Base-by-base conservation (phyloP, 2,888 invertebrate species). In the Torymus texanus region DNA sequence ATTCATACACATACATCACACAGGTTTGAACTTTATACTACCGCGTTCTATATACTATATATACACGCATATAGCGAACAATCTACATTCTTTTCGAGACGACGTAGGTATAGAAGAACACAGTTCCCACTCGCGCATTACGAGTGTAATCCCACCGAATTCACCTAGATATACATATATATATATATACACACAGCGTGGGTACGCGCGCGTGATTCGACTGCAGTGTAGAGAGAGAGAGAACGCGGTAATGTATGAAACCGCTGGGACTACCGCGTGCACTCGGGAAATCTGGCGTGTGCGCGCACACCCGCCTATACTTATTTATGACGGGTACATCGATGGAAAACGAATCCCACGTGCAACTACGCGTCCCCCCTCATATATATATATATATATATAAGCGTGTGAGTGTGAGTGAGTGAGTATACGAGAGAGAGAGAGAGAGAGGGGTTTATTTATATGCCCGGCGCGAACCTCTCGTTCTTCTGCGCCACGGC, bases 321-420 rank as follows among this genome's bases (percentile, higher is more conserved):
- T 76, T 73, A 78, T 73, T 67, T 73, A 67, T 50, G 67, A 78
- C 21, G 41, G 55, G 59, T 3, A 61, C 73, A 51, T 62, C 67
- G 67, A 78, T 56, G 78, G 73, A 67, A 78, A 78, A 53, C 73
- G 61, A 12, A 78, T 73, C 41, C 41, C 41, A 41, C 41, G 41
- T 41, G 41, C 41, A 21, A 21, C 21, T 21, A 8, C 41, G 29
- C 29, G 29, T n/a, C 29, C 29, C 4, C 29, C 1, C 8, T 1
- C 8, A 41, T 41, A 41, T 8, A 41, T 21, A 21, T 21, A 21
- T 21, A 21, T 53, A 24, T 21, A 21, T 21, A 21, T 21, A 21
- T 21, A 21, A 24, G 59, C 58, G 62, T 2, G 2, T 41, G 29
- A 2, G 58, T 41, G 21, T 21, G 21, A 21, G 21, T 21, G 21